Evolutionary conservation across 2,113 vertebrate genomes (phyloP), one percentile per base, ranked within the genome.

Genomic region (Stigmatopora argus): DNA sequence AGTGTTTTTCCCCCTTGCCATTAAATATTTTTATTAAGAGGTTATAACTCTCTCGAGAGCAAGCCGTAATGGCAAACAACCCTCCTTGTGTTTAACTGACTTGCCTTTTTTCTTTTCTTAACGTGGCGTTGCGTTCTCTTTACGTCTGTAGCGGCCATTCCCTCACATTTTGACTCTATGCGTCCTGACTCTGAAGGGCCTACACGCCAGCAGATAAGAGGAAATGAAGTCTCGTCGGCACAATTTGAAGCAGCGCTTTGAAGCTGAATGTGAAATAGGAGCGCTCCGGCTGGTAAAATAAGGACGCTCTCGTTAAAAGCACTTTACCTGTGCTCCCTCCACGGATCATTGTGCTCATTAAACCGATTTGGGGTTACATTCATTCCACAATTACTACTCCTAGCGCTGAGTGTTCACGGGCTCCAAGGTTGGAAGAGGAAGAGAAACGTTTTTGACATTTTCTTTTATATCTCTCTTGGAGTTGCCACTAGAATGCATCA

Each of bases 341-440:
- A 68, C 61, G 82, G 83, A 88, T 88, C 87, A 83, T 71, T 82
- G 80, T 77, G 74, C 86, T 89, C 85, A 86, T 89, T 90, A 89
- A 83, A 87, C 73, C 81, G 75, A 83, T 85, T 84, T 82, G 69
- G 77, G 85, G 83, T 86, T 85, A 83, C 84, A 74, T 86, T 87
- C 82, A 85, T 87, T 87, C 85, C 71, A 84, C 88, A 89, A 85
- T 86, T 87, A 89, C 83, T 87, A 89, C 83, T 79, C 76, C 72
- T 31, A 81, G 80, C 78, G 66, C 83, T 83, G 81, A 81, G 78
- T 82, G 76, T 78, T 88, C 87, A 86, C 75, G 80, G 85, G 84
- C 79, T 75, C 73, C 75, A 60, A 73, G 76, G 81, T 85, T 80
- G 81, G 83, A 76, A 82, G 85, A 84, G 78, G 72, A 84, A 78